phyloP scores from a whole-genome alignment of 2,797 vertebrate genomes.

The Halcyon smyrnensis region DNA sequence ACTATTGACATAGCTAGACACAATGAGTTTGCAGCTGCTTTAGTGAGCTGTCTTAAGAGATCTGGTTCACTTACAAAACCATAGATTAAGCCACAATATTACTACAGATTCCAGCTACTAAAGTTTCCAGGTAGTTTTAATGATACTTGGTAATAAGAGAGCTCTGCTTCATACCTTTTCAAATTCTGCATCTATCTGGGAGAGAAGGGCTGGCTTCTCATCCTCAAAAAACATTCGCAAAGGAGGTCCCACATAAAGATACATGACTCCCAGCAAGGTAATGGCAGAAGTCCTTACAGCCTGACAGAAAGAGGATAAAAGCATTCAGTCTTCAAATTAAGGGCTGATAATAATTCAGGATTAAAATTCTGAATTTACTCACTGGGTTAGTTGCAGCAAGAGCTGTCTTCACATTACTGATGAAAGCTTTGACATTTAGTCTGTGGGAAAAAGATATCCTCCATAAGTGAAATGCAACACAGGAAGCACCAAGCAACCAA shows the following conservation, averaged over 20 bases:
- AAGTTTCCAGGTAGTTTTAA: background rate
- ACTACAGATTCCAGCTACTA: background rate
- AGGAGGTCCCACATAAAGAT: conserved; percentile 93
- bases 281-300: conserved; percentile 94
- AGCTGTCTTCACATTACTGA: conserved; percentile 96
- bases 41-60: background rate
- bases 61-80: background rate
- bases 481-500: background rate
- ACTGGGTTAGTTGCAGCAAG: conserved; percentile 96
- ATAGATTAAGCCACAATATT: background rate
- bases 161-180: conserved; percentile 86
- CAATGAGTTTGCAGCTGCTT: background rate
- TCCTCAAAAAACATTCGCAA: conserved; percentile 98
- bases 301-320: conserved; percentile 71
- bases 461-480: background rate
- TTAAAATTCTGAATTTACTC: conserved; percentile 68
- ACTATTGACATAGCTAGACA: background rate
- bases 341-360: background rate
- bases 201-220: conserved; percentile 94
- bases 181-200: conserved; percentile 95
- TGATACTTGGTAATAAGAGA: background rate
- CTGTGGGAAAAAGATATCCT: conserved; percentile 65
- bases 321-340: conserved; percentile 18
- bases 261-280: conserved; percentile 93
- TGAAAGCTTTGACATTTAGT: conserved; percentile 96